Evolutionary conservation across 2,797 vertebrate genomes (phyloP).

Genomic region (Microtus obscurus): DNA sequence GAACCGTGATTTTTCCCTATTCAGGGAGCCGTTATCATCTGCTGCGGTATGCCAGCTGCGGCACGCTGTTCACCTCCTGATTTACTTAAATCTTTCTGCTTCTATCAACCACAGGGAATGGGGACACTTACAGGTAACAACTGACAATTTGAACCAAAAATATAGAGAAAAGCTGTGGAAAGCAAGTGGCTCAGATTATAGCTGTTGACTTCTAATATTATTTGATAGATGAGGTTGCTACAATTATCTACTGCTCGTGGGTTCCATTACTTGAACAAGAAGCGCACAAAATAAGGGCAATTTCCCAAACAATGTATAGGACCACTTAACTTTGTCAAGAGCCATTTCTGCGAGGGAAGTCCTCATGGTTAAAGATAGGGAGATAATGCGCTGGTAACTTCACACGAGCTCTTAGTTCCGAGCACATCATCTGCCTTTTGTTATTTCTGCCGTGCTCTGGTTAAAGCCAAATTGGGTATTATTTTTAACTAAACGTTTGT

Average conservation of each 20-base stretch:
- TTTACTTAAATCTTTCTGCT: slow-evolving; percentile 90
- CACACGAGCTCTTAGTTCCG: slow-evolving; percentile 82
- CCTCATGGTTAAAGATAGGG: slow-evolving; percentile 88
- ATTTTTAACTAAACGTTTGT: slow-evolving; percentile 86
- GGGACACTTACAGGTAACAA: slow-evolving; percentile 90
- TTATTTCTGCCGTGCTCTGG: slow-evolving; percentile 84
- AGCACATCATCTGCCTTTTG: slow-evolving; percentile 84
- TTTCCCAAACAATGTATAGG: slow-evolving; percentile 96
- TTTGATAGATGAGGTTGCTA: slow-evolving; percentile 94
- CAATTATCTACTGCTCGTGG: slow-evolving; percentile 96
- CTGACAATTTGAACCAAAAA: slow-evolving; percentile 91
- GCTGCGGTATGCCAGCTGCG: slow-evolving; percentile 80
- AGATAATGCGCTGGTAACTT: slow-evolving; percentile 86
- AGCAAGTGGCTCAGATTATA: slow-evolving; percentile 96
- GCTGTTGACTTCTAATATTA: slow-evolving; percentile 96
- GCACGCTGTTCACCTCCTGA: slow-evolving; percentile 84
- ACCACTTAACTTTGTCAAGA: slow-evolving; percentile 97
- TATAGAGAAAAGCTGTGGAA: slow-evolving; percentile 91
- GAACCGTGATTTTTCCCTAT: slow-evolving; percentile 85
- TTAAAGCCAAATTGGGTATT: slow-evolving; percentile 85
- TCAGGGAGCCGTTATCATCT: slow-evolving; percentile 83
- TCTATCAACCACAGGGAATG: slow-evolving; percentile 88
- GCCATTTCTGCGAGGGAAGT: slow-evolving; percentile 91
- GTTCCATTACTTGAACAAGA: slow-evolving; percentile 96
- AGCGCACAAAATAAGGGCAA: slow-evolving; percentile 94